These are phyloP conservation scores for Pseudochirops cupreus DNA, from an alignment of 2,797 vertebrate species.

Conservation along the genomic window DNA sequence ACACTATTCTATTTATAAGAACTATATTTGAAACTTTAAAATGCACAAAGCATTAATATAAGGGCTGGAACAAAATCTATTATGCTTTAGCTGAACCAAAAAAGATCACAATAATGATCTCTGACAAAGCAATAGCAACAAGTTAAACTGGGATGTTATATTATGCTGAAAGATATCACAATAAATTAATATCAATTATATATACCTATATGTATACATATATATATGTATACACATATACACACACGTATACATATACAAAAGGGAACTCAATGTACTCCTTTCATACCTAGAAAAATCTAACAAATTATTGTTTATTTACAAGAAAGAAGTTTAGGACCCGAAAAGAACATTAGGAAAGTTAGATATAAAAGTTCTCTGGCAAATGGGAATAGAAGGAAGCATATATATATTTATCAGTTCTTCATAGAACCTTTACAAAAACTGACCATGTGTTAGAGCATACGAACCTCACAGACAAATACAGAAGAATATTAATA, in stretches of 20 bases:
- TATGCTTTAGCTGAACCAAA: not conserved
- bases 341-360: not conserved
- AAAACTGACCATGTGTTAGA: not conserved
- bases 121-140: not conserved
- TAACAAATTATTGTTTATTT: not conserved
- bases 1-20: not conserved
- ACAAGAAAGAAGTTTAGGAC: not conserved
- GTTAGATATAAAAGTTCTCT: not conserved
- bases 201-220: too few species aligned
- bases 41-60: not conserved
- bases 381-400: not conserved
- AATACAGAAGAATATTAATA: not conserved
- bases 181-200: not conserved
- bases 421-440: not conserved
- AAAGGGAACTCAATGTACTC: not conserved
- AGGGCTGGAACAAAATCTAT: not conserved
- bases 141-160: not conserved
- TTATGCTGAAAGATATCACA: not conserved
- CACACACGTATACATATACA: not conserved
- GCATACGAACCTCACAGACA: not conserved
- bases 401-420: not conserved
- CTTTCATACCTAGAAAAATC: not conserved
- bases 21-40: not conserved
- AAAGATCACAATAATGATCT: not conserved
- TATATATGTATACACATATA: not conserved